Evolutionary conservation across 2,113 vertebrate species (phyloP), one percentile per base, ranked within the genome.

Genomic region (Crypturellus undulatus): DNA sequence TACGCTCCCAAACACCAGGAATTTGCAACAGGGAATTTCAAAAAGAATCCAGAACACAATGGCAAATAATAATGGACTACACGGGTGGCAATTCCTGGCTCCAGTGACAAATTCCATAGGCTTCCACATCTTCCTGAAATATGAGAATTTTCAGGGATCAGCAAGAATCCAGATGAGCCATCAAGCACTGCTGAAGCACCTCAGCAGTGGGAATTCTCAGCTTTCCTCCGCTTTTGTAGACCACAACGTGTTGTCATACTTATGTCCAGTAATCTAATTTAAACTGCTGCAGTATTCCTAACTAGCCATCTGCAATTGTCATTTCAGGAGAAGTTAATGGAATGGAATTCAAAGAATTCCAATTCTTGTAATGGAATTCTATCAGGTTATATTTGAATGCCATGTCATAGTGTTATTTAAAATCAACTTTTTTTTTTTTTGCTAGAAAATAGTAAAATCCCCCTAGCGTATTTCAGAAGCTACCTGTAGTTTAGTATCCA

Each of bases 81-180:
- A 59, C 93, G 96, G 93, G 67, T 81, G 93, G 93, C 42, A 95
- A 96, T 92, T 90, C 45, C 83, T 34, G 69, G 93, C 93, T 97
- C 96, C 93, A 96, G 93, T 95, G 94, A 92, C 95, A 95, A 95
- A 97, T 97, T 89, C 94, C 93, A 63, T 63, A 82, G 88, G 77
- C 93, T 88, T 71, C 88, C 90, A 72, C 83, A 73, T 94, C 94
- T 93, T 96, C 92, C 94, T 95, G 95, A 96, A 96, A 96, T 6
- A 79, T 86, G 96, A 96, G 94, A 97, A 80, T 86, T 69, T 7
- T 0, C 63, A 59, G 92, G 94, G 94, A 93, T 96, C 95, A 96
- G 80, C 32, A 68, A 68, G 95, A 95, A 96, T 97, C 94, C 94
- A 93, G 92, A 58, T 5, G 11, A 90, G 87, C 59, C 90, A 60